Conservation (phyloP, 2,113 vertebrate species). For the Tilapia sparmanii region DNA sequence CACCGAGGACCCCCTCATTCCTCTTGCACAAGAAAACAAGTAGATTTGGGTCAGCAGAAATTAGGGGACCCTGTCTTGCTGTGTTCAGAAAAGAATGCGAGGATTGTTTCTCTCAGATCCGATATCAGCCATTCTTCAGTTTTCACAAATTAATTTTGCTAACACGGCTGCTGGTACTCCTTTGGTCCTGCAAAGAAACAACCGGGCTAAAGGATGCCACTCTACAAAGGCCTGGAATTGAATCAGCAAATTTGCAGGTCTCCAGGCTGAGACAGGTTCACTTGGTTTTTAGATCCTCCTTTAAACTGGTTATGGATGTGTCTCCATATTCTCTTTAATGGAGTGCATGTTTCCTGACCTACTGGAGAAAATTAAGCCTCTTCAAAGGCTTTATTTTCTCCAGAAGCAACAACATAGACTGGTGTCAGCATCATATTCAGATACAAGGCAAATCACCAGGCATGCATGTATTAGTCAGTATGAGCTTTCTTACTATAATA, state of each 20-base stretch:
- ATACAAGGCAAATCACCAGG: not conserved
- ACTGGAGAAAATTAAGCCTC: not conserved
- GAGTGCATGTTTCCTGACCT: not conserved
- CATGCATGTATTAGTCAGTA: not conserved
- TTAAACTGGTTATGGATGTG: not conserved
- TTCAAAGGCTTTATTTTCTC: not conserved
- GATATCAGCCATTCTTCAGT: not conserved
- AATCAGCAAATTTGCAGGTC: not conserved
- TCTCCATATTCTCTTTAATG: not conserved
- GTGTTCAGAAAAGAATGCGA: not conserved
- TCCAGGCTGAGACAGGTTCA: not conserved
- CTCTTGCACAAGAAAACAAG: not conserved
- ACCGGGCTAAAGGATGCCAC: not conserved
- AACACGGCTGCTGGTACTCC: not conserved
- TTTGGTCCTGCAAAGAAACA: not conserved
- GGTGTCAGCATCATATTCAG: not conserved
- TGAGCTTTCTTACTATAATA: not conserved
- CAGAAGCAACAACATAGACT: not conserved
- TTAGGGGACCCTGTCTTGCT: not conserved
- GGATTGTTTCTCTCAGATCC: not conserved
- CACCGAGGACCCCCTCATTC: not conserved
- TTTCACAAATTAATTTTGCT: not conserved
- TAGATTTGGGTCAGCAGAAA: not conserved
- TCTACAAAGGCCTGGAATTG: not conserved
- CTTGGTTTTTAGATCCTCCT: not conserved